Conservation (phyloP, 1,140 invertebrate genomes). For the Colletes latitarsis region DNA sequence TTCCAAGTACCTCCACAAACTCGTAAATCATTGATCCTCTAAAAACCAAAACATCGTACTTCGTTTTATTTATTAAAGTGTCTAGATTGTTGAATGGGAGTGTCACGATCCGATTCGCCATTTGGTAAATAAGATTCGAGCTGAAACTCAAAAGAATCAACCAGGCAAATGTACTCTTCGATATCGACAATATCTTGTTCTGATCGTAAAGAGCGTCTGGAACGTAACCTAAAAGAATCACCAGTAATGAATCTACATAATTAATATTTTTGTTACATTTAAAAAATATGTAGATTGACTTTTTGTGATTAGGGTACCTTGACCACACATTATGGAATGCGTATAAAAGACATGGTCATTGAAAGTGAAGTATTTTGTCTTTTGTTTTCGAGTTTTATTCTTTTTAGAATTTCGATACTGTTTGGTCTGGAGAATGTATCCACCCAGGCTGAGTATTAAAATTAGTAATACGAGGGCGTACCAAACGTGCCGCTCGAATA, state of each 20-base stretch:
- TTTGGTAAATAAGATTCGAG: slow-evolving; percentile 61
- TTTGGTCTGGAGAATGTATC: slow-evolving; percentile 54
- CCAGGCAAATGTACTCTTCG: slow-evolving; percentile 63
- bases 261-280: neutral
- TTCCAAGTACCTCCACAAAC: slow-evolving; percentile 20
- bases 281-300: neutral
- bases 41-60: slow-evolving; percentile 52
- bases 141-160: slow-evolving; percentile 60
- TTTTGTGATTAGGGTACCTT: slow-evolving; percentile 46
- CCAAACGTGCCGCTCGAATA: slow-evolving; percentile 59
- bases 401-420: neutral
- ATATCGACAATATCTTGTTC: slow-evolving; percentile 57
- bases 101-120: slow-evolving; percentile 51
- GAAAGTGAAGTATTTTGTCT: slow-evolving; percentile 28
- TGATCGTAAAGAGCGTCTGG: slow-evolving; percentile 45
- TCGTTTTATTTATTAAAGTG: slow-evolving; percentile 57
- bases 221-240: slow-evolving; percentile 51
- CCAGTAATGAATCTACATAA: too few relatives aligned
- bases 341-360: slow-evolving; percentile 68
- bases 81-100: slow-evolving; percentile 58
- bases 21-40: slow-evolving; percentile 41
- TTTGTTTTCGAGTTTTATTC: neutral
- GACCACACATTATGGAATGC: slow-evolving; percentile 52
- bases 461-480: slow-evolving; percentile 46
- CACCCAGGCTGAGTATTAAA: slow-evolving; percentile 50